Evolutionary conservation across 2,888 invertebrate species (phyloP).

Genomic region (Drosophila niveifrons): DNA sequence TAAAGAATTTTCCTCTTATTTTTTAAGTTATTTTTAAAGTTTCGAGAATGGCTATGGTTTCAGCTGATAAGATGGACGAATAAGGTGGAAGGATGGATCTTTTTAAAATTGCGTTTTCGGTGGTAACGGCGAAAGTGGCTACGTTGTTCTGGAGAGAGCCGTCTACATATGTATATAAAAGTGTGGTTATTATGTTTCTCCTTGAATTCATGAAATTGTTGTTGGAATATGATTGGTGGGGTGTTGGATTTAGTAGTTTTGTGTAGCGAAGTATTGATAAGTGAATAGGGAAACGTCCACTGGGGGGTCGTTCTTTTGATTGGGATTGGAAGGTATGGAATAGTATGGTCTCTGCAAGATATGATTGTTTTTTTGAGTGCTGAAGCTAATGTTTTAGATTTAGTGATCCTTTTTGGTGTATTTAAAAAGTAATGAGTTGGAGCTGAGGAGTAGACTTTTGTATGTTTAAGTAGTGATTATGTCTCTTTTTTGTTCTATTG

Average conservation of each 20-base stretch:
- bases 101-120: too few species aligned
- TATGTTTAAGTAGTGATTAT: background rate
- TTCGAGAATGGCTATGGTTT: background rate
- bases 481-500: too few species aligned
- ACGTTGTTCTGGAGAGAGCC: background rate
- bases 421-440: too few species aligned
- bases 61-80: too few species aligned
- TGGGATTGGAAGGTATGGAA: too few species aligned
- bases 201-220: background rate
- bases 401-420: background rate
- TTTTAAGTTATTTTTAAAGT: conserved; percentile 6
- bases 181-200: conserved; percentile 2
- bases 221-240: too few species aligned
- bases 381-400: conserved; percentile 1
- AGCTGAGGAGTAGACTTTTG: too few species aligned
- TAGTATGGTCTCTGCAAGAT: too few species aligned
- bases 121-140: too few species aligned
- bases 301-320: background rate
- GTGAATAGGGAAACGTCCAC: background rate
- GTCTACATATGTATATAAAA: conserved; percentile 5
- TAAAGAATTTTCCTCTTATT: conserved; percentile 9
- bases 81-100: too few species aligned
- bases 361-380: background rate
- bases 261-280: background rate
- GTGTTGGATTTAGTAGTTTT: background rate